Conservation (phyloP, 2,113 vertebrate species). For the Crypturellus undulatus region DNA sequence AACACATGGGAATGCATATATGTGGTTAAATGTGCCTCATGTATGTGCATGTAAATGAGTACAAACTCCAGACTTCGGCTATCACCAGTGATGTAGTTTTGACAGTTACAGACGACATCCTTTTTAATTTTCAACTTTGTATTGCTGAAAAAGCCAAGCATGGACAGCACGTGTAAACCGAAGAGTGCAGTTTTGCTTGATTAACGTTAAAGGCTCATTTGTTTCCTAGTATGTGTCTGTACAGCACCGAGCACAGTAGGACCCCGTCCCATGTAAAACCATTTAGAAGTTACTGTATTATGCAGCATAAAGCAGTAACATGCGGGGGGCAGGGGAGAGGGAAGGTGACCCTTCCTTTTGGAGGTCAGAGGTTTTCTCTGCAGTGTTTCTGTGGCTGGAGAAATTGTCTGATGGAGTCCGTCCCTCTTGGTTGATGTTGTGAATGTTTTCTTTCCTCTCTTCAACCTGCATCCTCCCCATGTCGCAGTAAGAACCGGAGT, state of each 20-base stretch:
- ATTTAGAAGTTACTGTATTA: slow-evolving; percentile 2
- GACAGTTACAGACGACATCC: not conserved
- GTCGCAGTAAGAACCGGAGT: not conserved
- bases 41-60: not conserved
- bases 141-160: slow-evolving; percentile 6
- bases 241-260: not conserved
- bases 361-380: not conserved
- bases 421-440: not conserved
- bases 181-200: not conserved
- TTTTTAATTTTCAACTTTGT: not conserved
- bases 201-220: slow-evolving; percentile 39
- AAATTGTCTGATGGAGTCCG: not conserved
- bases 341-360: not conserved
- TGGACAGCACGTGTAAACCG: not conserved
- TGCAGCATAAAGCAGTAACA: not conserved
- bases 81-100: not conserved
- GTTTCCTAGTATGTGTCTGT: not conserved
- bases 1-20: not conserved
- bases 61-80: not conserved
- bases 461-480: not conserved
- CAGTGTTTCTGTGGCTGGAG: not conserved
- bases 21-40: not conserved
- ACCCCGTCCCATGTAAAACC: not conserved
- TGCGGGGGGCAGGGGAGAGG: not conserved
- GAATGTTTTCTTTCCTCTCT: not conserved